These are phyloP conservation scores for Pedetes capensis DNA, from an alignment of 2,113 vertebrate genomes.

Conservation along the genomic window DNA sequence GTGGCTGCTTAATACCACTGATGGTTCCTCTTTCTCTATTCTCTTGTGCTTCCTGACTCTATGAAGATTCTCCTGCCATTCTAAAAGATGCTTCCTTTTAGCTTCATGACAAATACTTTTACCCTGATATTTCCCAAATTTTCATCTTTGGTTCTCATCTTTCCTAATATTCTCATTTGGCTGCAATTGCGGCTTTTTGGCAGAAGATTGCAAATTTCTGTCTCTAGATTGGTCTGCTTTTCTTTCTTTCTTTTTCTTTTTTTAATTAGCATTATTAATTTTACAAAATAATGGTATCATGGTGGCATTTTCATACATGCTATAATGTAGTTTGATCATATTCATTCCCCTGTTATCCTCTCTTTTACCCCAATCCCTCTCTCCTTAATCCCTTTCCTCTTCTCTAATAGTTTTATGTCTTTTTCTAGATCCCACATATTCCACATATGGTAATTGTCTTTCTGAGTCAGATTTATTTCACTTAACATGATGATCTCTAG, in stretches of 20 bases:
- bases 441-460: neutral
- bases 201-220: slow-evolving; percentile 2
- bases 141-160: neutral
- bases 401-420: neutral
- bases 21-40: neutral
- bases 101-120: neutral
- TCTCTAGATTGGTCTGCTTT: neutral
- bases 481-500: neutral
- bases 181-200: neutral
- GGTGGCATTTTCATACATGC: neutral
- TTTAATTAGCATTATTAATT: neutral
- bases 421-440: neutral
- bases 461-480: neutral
- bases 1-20: neutral
- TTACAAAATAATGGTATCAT: neutral
- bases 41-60: neutral
- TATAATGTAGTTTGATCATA: neutral
- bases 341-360: neutral
- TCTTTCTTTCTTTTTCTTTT: neutral
- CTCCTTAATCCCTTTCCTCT: neutral
- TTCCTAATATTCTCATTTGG: neutral
- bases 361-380: neutral
- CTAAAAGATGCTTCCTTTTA: neutral
- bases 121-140: neutral
- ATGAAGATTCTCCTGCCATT: neutral